Evolutionary conservation across 2,888 invertebrate species (phyloP), one percentile per base, ranked within the genome.

Genomic region (Cheilosia impressa): DNA sequence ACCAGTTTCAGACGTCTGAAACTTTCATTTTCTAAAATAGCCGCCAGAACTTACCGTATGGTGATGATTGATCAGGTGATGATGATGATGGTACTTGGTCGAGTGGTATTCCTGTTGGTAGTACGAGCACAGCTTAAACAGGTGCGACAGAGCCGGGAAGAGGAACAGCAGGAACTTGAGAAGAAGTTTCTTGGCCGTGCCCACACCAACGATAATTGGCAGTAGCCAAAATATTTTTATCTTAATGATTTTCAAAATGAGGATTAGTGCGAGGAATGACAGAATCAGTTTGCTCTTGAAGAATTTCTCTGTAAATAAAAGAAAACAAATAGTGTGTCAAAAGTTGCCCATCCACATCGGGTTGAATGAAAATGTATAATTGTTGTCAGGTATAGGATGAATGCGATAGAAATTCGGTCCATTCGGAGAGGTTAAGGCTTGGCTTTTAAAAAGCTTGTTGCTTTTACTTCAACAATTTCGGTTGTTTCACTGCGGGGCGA

Each of bases 101-200:
- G 94, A 94, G 88, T 96, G 95, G 89, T 94, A 95, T 87, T 94
- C 94, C 88, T 95, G 94, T 88, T 96, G 96, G 89, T 96, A 97
- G 93, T 96, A 96, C 5, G 96, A 96, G 91, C 97, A 97, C 17
- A 97, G 93, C 91, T 97, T 97, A 93, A 97, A 97, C 82, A 97
- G 94, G 90, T 97, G 96, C 72, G 96, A 95, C 83, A 97, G 92
- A 0, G 96, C 96, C 0, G 97, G 97, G 92, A 97, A 96, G 47
- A 97, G 90, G 93, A 97, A 97, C 24, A 97, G 93, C 15, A 97
- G 91, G 66, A 97, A 93, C 90, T 97, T 97, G 53, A 97, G 93
- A 89, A 97, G 94, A 89, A 97, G 93, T 91, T 97, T 97, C 93
- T 97, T 97, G 3, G 97, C 97, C 0, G 97, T 95, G 0, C 96